These are phyloP conservation scores for Athene cunicularia DNA, from an alignment of 2,113 vertebrate genomes.

Conservation along the genomic window DNA sequence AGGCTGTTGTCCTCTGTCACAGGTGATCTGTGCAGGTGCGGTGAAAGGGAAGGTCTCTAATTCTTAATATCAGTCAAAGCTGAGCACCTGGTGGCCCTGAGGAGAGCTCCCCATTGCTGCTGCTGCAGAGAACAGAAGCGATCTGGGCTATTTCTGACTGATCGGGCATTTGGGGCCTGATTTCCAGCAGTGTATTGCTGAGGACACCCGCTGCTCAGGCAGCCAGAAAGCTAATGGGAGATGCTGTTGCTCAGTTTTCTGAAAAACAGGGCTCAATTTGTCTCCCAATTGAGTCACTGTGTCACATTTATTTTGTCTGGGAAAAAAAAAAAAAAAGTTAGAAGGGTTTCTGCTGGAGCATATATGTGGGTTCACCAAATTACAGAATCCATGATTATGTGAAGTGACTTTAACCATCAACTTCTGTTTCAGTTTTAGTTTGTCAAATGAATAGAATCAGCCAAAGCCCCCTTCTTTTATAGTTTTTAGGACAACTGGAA, in stretches of 20 bases:
- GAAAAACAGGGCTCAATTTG: not conserved
- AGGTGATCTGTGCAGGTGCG: rapidly evolving
- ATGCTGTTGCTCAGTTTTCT: not conserved
- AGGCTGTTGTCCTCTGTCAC: not conserved
- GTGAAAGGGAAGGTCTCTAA: not conserved
- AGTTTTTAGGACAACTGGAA: not conserved
- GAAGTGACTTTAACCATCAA: not conserved
- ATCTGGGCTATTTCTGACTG: not conserved
- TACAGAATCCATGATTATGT: not conserved
- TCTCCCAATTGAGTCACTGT: not conserved
- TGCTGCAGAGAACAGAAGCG: not conserved
- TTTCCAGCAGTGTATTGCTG: not conserved
- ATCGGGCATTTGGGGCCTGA: not conserved
- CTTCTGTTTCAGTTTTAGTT: not conserved
- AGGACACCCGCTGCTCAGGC: not conserved
- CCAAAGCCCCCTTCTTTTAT: not conserved
- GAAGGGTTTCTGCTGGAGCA: not conserved
- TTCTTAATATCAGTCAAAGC: not conserved
- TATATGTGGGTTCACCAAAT: not conserved
- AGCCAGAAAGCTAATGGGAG: not conserved
- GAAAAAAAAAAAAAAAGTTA: not conserved
- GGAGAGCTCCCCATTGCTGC: not conserved
- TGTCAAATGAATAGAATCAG: not conserved
- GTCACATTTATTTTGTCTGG: not conserved
- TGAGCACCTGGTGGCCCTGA: not conserved